These are phyloP conservation scores for Leptoclinus maculatus DNA, from an alignment of 2,797 vertebrate genomes.

Conservation along the genomic window DNA sequence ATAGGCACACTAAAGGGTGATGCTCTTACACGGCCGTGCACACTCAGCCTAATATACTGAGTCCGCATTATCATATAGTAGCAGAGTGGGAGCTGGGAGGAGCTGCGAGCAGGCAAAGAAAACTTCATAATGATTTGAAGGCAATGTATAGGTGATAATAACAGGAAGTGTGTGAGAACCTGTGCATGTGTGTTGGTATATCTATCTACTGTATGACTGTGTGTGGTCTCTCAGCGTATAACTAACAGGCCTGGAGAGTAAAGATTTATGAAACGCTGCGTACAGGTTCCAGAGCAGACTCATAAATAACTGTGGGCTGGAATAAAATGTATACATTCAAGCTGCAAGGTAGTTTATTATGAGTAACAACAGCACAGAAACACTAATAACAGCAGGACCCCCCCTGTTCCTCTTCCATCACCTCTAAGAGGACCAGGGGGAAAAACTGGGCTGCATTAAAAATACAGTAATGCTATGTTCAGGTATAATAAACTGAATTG, in stretches of 20 bases:
- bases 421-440: slow-evolving; percentile 22
- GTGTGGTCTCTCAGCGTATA: slow-evolving; percentile 56
- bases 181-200: slow-evolving; percentile 13
- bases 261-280: slow-evolving; percentile 53
- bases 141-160: slow-evolving; percentile 37
- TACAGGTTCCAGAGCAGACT: slow-evolving; percentile 45
- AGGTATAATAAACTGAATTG: slow-evolving; percentile 15
- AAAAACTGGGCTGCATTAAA: slow-evolving; percentile 29
- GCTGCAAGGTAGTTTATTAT: slow-evolving; percentile 47
- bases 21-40: slow-evolving; percentile 55
- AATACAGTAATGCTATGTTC: slow-evolving; percentile 17
- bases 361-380: slow-evolving; percentile 41
- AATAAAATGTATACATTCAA: slow-evolving; percentile 26
- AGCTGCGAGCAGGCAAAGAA: slow-evolving; percentile 29
- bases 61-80: slow-evolving; percentile 58
- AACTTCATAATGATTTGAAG: slow-evolving; percentile 37
- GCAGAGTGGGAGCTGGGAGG: slow-evolving; percentile 35
- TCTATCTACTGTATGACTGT: slow-evolving; percentile 40
- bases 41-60: slow-evolving; percentile 51
- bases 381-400: slow-evolving; percentile 35
- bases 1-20: slow-evolving; percentile 65
- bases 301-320: slow-evolving; percentile 58
- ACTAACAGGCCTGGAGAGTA: slow-evolving; percentile 39
- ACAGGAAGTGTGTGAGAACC: slow-evolving; percentile 28
- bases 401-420: slow-evolving; percentile 30